Percentiles rank a stretch among this genome's conserved stretches.
These are phyloP conservation scores for Ictidomys tridecemlineatus DNA, from an alignment of 2,113 vertebrate species.

Conservation along the genomic window DNA sequence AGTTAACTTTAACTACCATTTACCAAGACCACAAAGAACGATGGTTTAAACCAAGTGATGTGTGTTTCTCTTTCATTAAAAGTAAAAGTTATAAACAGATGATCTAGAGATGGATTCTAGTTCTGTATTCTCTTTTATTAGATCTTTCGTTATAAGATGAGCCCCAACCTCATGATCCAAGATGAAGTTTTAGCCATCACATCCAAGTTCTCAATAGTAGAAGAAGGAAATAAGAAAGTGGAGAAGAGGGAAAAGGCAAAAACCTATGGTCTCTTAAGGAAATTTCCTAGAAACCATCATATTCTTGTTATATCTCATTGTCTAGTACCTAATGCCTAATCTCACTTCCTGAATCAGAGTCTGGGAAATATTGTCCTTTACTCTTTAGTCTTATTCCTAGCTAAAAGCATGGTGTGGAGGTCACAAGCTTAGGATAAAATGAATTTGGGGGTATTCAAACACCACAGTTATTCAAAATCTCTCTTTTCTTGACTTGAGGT, in stretches of 20 bases:
- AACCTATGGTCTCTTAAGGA: neutral
- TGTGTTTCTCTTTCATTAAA: conserved; percentile 50
- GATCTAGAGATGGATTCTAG: neutral
- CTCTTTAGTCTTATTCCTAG: neutral
- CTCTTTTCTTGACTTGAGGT: conserved; percentile 2
- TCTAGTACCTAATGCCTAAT: neutral
- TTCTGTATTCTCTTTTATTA: neutral
- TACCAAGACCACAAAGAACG: neutral
- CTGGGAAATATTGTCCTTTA: neutral
- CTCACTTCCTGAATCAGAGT: neutral
- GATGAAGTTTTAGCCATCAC: neutral
- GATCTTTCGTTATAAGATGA: neutral
- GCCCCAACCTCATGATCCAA: neutral
- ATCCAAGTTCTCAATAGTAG: neutral
- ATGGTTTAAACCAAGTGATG: neutral
- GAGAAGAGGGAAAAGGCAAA: neutral
- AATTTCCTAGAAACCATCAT: neutral
- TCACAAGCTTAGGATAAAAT: neutral
- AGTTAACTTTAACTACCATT: conserved; percentile 48
- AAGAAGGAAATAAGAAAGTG: neutral
- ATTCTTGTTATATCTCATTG: neutral
- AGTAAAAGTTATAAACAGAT: neutral
- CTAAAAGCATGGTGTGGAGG: neutral
- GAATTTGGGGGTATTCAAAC: neutral
- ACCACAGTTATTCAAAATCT: neutral